A percentile compares a stretch with the other conserved stretches of the same genome.
Evolutionary conservation across 2,113 vertebrate genomes (phyloP).

Genomic region (Alexandromys fortis): DNA sequence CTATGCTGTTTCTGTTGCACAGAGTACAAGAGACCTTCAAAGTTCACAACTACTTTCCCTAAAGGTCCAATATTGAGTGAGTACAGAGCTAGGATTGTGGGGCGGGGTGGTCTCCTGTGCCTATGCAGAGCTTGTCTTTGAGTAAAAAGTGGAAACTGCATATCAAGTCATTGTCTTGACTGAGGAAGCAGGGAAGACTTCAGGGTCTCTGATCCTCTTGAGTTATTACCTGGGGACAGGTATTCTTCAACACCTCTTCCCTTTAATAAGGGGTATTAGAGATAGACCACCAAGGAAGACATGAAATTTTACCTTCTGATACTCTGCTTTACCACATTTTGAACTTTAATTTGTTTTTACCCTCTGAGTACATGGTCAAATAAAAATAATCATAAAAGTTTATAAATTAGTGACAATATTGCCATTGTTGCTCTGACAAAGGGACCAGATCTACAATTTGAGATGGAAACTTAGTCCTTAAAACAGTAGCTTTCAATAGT

Average conservation of each 20-base stretch:
- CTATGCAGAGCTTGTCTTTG: neutral
- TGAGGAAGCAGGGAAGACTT: neutral
- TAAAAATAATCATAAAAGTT: neutral
- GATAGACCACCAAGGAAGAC: neutral
- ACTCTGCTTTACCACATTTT: neutral
- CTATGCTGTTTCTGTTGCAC: neutral
- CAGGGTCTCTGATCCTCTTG: neutral
- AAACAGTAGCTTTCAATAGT: neutral
- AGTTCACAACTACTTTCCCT: neutral
- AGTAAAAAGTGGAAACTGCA: neutral
- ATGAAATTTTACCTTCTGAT: neutral
- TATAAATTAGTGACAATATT: neutral
- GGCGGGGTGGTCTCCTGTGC: neutral
- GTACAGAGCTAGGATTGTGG: neutral
- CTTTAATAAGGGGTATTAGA: neutral
- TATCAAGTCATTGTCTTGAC: neutral
- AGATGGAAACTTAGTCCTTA: neutral
- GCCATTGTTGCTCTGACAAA: neutral
- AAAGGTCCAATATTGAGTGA: neutral
- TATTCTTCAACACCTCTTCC: neutral
- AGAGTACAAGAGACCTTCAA: neutral
- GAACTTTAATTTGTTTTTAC: neutral
- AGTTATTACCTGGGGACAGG: neutral
- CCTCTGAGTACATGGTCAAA: neutral
- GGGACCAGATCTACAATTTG: neutral